A percentile compares a stretch with the other conserved stretches of the same genome.
Evolutionary conservation across 2,888 invertebrate genomes (phyloP).

Genomic region (Drosophila monieri): DNA sequence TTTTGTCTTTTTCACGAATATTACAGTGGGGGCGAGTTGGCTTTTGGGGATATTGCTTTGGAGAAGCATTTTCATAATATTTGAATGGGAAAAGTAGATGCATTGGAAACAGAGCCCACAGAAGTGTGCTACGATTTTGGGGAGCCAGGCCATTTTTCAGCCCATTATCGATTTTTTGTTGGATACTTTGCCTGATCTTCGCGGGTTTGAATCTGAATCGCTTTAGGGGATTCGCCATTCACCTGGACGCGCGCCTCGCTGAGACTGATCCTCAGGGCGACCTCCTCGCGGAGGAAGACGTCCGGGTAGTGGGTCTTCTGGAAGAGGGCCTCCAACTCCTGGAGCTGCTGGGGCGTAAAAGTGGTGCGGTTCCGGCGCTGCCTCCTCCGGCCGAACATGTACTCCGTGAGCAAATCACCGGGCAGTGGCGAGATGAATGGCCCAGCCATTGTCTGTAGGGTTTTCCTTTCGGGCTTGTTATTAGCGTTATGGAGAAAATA

Average conservation of each 20-base stretch:
- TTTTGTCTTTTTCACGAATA: neutral
- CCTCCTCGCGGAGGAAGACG: constrained; percentile 92
- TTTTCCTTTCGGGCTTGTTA: neutral
- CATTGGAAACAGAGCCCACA: neutral
- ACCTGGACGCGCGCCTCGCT: constrained; percentile 96
- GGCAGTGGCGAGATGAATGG: constrained; percentile 94
- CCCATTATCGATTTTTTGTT: neutral
- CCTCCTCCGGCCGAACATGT: constrained; percentile 95
- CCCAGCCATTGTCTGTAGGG: constrained; percentile 88
- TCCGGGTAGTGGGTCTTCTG: constrained; percentile 98
- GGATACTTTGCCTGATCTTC: constrained; percentile 29
- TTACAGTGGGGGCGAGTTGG: neutral
- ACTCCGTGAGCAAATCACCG: constrained; percentile 94
- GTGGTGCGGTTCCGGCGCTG: constrained; percentile 96
- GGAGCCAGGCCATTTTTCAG: neutral
- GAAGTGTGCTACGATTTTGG: neutral
- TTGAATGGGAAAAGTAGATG: neutral
- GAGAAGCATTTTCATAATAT: too few species aligned
- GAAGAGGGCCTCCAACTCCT: constrained; percentile 95
- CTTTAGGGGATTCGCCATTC: constrained; percentile 41
- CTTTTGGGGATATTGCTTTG: too few species aligned
- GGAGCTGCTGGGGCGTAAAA: constrained; percentile 96
- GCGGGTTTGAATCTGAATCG: neutral
- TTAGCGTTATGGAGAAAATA: neutral
- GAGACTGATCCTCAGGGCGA: constrained; percentile 94